phyloP scores from a whole-genome alignment of 2,888 invertebrate species.

The Dioctria rufipes region DNA sequence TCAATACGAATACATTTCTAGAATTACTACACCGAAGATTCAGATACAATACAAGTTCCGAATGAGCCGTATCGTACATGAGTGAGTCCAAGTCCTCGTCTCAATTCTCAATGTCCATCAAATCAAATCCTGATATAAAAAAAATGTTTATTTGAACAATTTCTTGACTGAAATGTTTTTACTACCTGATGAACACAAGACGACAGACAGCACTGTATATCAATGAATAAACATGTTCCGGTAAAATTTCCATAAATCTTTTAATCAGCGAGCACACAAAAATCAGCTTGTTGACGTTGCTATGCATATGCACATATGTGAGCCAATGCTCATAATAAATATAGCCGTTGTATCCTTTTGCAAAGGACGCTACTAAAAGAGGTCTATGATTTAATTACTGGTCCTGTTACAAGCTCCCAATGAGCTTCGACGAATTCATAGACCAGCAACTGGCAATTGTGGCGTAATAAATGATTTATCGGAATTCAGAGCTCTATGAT shows the following conservation, averaged over 20 bases:
- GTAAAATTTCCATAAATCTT: slow-evolving; percentile 31
- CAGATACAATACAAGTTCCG: background rate
- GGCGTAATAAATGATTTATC: slow-evolving; percentile 26
- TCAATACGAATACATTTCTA: background rate
- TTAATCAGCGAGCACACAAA: slow-evolving; percentile 38
- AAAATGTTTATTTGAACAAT: background rate
- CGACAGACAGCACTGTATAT: background rate
- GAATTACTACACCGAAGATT: background rate
- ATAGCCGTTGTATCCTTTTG: background rate
- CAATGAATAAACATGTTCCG: slow-evolving; percentile 33
- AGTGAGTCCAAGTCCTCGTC: background rate
- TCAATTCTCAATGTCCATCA: background rate
- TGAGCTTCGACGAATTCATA: background rate
- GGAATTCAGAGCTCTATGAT: background rate
- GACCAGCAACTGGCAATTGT: slow-evolving; percentile 21
- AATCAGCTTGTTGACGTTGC: slow-evolving; percentile 35
- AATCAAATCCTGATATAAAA: background rate
- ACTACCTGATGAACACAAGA: background rate
- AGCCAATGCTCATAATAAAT: background rate
- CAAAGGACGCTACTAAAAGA: background rate
- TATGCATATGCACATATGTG: slow-evolving; percentile 2
- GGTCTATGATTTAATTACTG: slow-evolving; percentile 37
- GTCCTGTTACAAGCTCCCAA: background rate
- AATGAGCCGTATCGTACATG: background rate
- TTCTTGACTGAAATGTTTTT: background rate